Conservation (phyloP, 23 tunicate genomes). For the Clavelina lepadiformis region DNA sequence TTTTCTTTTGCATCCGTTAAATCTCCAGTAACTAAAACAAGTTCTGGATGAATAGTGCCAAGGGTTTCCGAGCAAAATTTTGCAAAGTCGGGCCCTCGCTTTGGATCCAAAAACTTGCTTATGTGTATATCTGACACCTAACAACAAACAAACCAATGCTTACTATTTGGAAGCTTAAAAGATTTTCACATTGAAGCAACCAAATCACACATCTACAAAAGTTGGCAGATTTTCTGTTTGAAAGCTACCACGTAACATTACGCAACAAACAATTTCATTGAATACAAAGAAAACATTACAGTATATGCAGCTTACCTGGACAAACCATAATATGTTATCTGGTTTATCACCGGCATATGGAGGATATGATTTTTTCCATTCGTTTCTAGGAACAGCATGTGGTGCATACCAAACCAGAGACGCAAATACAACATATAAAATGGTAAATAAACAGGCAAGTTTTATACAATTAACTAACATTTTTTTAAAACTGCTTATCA, state of each 20-base stretch:
- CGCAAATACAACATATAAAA: too few relatives aligned
- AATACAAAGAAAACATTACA: background rate
- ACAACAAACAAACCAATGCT: too few relatives aligned
- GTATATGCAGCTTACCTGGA: constrained; percentile 42
- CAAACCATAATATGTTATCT: constrained; percentile 76
- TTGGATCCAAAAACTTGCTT: constrained; percentile 46
- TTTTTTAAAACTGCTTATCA: too few relatives aligned
- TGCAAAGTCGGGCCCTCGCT: constrained; percentile 61
- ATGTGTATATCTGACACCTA: constrained; percentile 90
- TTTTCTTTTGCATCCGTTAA: constrained; percentile 85
- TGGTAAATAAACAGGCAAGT: too few relatives aligned
- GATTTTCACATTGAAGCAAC: too few relatives aligned
- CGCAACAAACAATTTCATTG: background rate
- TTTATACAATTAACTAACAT: too few relatives aligned
- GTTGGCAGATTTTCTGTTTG: too few relatives aligned
- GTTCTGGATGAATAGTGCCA: constrained; percentile 54
- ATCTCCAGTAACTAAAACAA: constrained; percentile 98
- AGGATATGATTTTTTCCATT: constrained; percentile 19
- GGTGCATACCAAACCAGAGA: too few relatives aligned
- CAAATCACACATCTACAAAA: too few relatives aligned
- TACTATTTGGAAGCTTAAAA: too few relatives aligned
- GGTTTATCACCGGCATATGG: constrained; percentile 20
- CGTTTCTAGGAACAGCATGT: too few relatives aligned
- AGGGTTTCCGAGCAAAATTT: constrained; percentile 64
- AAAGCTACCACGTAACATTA: too few relatives aligned